phyloP scores from a whole-genome alignment of 2,888 invertebrate genomes.

The Sympetrum striolatum region DNA sequence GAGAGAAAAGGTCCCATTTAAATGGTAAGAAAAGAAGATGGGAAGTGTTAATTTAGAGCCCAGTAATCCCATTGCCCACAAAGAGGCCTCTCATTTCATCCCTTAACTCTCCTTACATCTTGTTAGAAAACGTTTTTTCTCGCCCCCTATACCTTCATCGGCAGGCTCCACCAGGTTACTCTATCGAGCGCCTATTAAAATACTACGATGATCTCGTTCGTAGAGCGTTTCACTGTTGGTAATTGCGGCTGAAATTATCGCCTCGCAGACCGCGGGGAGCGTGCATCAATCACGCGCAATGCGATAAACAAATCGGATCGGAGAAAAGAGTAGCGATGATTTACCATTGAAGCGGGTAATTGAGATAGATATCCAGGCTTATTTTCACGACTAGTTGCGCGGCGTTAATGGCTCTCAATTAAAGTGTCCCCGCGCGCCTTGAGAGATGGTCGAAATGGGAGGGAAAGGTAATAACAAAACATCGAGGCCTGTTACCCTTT shows the following conservation, averaged over 20 bases:
- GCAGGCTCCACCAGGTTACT: no score
- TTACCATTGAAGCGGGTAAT: not conserved
- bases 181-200: no score
- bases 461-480: not conserved
- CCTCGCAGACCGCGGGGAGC: not conserved
- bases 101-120: no score
- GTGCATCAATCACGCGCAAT: not conserved
- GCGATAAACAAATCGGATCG: not conserved
- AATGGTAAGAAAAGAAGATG: no score
- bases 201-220: no score
- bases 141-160: no score
- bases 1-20: no score
- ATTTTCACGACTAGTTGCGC: not conserved
- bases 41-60: no score
- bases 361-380: not conserved
- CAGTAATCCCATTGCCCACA: no score
- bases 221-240: not conserved
- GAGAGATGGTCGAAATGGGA: not conserved
- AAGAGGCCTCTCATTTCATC: no score
- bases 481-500: not conserved
- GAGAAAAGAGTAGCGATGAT: not conserved
- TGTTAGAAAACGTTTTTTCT: no score
- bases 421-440: not conserved
- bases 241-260: not conserved
- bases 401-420: not conserved